phyloP scores from a whole-genome alignment of 2,113 vertebrate genomes.

The Amblyornis subalaris region DNA sequence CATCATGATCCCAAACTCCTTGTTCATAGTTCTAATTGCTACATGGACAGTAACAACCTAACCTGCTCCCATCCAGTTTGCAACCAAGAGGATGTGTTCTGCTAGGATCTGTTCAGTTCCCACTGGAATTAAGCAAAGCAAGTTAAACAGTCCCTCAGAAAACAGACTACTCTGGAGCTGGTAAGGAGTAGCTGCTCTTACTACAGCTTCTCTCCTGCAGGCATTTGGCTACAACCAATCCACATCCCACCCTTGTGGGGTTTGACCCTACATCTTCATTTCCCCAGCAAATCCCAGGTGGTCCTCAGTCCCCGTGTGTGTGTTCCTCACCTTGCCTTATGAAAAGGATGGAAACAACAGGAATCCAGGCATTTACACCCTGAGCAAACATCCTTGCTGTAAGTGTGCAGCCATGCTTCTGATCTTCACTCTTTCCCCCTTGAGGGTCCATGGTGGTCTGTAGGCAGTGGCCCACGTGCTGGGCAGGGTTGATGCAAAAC shows the following conservation, averaged over 20 bases:
- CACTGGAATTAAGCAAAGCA: background rate
- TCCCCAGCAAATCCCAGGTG: background rate
- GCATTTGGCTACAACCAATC: background rate
- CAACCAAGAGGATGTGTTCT: background rate
- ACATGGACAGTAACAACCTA: background rate
- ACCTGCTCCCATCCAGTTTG: fast-evolving
- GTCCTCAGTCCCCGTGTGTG: background rate
- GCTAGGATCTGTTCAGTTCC: background rate
- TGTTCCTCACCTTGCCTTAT: background rate
- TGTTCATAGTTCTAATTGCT: background rate
- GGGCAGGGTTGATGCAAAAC: background rate
- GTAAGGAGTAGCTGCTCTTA: background rate
- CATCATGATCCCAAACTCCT: background rate
- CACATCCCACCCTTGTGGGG: background rate
- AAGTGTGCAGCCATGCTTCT: background rate
- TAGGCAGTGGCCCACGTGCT: background rate
- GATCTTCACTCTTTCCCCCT: background rate
- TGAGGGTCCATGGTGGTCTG: background rate
- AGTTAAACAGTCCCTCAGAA: background rate
- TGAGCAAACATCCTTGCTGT: background rate
- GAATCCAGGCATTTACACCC: background rate
- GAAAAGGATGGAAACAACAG: background rate
- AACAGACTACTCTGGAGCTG: fast-evolving
- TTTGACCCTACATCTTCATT: background rate
- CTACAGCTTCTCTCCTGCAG: background rate